Evolutionary conservation across 2,888 invertebrate species (phyloP).

Genomic region (Tolmerus cingulatus): DNA sequence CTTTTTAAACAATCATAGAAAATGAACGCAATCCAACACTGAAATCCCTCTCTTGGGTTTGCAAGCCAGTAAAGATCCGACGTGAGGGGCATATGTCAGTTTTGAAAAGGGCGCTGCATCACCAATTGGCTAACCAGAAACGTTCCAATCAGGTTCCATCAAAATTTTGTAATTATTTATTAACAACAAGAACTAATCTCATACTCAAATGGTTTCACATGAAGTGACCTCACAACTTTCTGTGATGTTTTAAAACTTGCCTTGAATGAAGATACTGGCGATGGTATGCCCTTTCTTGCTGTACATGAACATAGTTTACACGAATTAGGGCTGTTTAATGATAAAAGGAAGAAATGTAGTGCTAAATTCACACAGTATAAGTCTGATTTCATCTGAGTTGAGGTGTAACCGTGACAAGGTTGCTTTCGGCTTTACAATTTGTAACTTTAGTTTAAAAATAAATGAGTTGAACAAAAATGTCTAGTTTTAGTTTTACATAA

Average conservation of each 20-base stretch:
- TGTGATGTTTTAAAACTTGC: constrained; percentile 20
- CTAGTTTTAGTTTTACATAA: neutral
- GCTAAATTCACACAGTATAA: constrained; percentile 4
- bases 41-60: neutral
- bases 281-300: constrained; percentile 1
- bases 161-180: neutral
- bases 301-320: neutral
- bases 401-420: neutral
- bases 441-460: constrained; percentile 21
- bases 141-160: neutral
- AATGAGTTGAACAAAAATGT: constrained; percentile 11
- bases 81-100: neutral
- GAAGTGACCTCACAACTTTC: constrained; percentile 1
- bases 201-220: neutral
- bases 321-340: neutral
- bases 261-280: constrained; percentile 3
- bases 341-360: neutral
- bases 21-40: neutral
- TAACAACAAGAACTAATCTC: neutral
- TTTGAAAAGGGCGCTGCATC: neutral
- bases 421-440: constrained; percentile 4
- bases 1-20: neutral
- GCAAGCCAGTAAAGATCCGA: neutral
- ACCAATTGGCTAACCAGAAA: neutral
- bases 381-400: neutral